Evolutionary conservation across 2,797 vertebrate species (phyloP).

Genomic region (Arrhamphus sclerolepis): DNA sequence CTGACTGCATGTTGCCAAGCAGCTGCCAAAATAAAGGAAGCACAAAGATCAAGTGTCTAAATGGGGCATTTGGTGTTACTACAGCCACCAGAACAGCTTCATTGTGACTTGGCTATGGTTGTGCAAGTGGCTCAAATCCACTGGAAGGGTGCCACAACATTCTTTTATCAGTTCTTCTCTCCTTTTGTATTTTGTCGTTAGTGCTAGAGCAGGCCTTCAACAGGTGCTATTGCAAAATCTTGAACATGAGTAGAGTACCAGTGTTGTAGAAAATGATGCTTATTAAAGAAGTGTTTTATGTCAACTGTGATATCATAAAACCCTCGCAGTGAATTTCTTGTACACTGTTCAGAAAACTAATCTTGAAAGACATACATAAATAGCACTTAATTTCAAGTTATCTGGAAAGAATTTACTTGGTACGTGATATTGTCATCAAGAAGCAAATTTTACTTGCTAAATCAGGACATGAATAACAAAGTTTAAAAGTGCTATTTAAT

Average conservation of each 20-base stretch:
- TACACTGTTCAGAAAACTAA: background rate
- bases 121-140: constrained; percentile 56
- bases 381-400: background rate
- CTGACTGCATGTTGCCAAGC: constrained; percentile 61
- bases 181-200: constrained; percentile 58
- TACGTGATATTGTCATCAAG: background rate
- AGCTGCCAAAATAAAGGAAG: constrained; percentile 71
- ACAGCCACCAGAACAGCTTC: constrained; percentile 70
- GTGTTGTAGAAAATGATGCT: constrained; percentile 39
- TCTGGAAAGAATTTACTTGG: too few relatives aligned
- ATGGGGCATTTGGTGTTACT: constrained; percentile 70
- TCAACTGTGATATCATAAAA: constrained; percentile 12
- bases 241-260: constrained; percentile 39
- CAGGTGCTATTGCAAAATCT: constrained; percentile 50
- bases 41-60: constrained; percentile 74
- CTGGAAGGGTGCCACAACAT: constrained; percentile 71
- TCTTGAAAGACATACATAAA: background rate
- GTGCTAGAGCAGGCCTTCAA: constrained; percentile 50
- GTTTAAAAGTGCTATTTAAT: background rate
- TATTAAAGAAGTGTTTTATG: constrained; percentile 39
- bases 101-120: constrained; percentile 67
- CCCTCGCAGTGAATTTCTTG: too few relatives aligned
- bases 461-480: background rate
- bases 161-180: constrained; percentile 61
- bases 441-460: background rate